phyloP scores from a whole-genome alignment of 2,888 invertebrate genomes.

The Xestia c-nigrum region DNA sequence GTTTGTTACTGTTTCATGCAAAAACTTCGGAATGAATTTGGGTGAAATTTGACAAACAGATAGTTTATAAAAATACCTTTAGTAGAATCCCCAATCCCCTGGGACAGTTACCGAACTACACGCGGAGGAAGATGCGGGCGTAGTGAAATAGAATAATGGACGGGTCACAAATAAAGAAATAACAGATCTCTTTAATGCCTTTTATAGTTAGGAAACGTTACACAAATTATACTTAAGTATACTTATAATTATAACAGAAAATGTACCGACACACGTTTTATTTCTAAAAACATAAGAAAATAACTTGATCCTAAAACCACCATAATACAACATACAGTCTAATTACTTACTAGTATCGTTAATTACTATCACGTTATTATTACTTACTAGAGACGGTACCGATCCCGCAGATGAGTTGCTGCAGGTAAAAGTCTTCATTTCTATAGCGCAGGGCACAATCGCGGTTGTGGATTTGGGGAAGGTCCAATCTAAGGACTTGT shows the following conservation, averaged over 20 bases:
- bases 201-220: slow-evolving; percentile 16
- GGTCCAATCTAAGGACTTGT: slow-evolving; percentile 79
- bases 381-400: slow-evolving; percentile 26
- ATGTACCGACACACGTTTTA: not conserved
- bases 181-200: not conserved
- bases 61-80: not conserved
- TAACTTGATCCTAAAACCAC: not conserved
- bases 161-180: not conserved
- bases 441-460: not conserved
- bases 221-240: not conserved
- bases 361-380: slow-evolving; percentile 12
- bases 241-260: not conserved
- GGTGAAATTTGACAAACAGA: not conserved
- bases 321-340: not conserved
- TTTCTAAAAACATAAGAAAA: slow-evolving; percentile 15
- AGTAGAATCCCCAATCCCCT: not conserved
- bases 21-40: not conserved
- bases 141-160: not conserved
- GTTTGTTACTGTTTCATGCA: not conserved
- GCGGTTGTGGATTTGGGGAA: slow-evolving; percentile 12
- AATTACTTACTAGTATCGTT: slow-evolving; percentile 14
- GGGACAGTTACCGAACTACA: not conserved
- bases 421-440: slow-evolving; percentile 44
- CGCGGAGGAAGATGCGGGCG: not conserved
- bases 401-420: slow-evolving; percentile 14